Evolutionary conservation across 2,113 vertebrate species (phyloP).

Genomic region (Pedetes capensis): DNA sequence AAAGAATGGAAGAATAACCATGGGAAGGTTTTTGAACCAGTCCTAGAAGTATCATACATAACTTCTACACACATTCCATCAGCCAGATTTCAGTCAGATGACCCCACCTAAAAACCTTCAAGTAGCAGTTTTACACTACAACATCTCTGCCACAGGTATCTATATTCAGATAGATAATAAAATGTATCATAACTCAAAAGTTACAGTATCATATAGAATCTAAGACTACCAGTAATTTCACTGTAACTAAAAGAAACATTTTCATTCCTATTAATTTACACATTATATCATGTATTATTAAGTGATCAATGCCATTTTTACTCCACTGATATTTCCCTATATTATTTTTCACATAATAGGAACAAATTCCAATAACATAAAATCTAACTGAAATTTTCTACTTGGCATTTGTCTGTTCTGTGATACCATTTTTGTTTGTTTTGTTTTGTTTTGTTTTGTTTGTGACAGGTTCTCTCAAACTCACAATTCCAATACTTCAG

Average conservation of each 20-base stretch:
- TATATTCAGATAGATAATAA: background rate
- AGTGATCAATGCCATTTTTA: background rate
- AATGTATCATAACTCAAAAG: background rate
- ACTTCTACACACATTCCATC: background rate
- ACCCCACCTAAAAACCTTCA: background rate
- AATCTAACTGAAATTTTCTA: background rate
- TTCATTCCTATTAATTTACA: background rate
- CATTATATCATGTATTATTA: background rate
- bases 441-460: background rate
- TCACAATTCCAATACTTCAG: background rate
- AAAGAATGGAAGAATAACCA: background rate
- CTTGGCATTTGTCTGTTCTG: constrained; percentile 1
- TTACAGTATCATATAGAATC: background rate
- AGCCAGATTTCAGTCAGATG: background rate
- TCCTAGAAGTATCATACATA: background rate
- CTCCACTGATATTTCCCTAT: background rate
- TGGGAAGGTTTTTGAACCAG: background rate
- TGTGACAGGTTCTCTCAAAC: background rate
- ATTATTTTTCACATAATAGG: constrained; percentile 7
- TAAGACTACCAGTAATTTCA: background rate
- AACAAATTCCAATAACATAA: background rate
- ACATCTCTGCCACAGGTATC: background rate
- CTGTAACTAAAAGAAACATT: constrained; percentile 23
- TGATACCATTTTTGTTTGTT: background rate
- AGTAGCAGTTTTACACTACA: background rate